Base-by-base conservation (phyloP, 2,888 invertebrate species). In the Erynnis tages region DNA sequence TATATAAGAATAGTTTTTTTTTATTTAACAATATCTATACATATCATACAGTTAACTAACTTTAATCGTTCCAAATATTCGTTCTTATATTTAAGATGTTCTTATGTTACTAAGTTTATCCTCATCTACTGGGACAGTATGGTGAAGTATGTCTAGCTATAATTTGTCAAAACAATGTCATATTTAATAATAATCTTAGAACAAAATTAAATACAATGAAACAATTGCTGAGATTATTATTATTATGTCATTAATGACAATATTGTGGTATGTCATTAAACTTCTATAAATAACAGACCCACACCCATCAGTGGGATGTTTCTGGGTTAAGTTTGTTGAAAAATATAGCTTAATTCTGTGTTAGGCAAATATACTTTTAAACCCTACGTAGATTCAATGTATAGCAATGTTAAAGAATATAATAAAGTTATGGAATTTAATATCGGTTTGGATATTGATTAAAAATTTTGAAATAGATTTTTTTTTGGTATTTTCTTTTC, bases 301-400 rank as follows among this genome's bases (percentile, higher is more conserved):
- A 34, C 14, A 7, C 11, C 14, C 34, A 34, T 2, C 13, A 4
- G 14, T 34, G 34, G 17, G 17, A 17, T 16, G 14, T n/a, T 17
- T 4, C 16, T 38, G 23, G 23, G 38, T 23, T 40, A 25, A 25
- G 25, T 40, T 40, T 4, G 1, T 14, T 25, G 11, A 7, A 25
- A 32, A 50, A 43, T 47, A 19, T 40, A 21, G 34, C 46, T 52
- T 37, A 38, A 17, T 45, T 61, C 60, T 60, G 60, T 67, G 62
- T 68, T 67, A 65, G 65, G 58, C 52, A 52, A 60, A 59, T 54
- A 60, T 54, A 59, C 58, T 55, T 61, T 67, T 63, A 56, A 71
- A 66, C 65, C 62, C 71, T 60, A 59, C 40, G 72, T 83, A 81
- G 85, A 71, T 63, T 83, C 72, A 76, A 77, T 85, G 78, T 83